Conservation (phyloP, 2,797 vertebrate species). For the Natrix natrix region DNA sequence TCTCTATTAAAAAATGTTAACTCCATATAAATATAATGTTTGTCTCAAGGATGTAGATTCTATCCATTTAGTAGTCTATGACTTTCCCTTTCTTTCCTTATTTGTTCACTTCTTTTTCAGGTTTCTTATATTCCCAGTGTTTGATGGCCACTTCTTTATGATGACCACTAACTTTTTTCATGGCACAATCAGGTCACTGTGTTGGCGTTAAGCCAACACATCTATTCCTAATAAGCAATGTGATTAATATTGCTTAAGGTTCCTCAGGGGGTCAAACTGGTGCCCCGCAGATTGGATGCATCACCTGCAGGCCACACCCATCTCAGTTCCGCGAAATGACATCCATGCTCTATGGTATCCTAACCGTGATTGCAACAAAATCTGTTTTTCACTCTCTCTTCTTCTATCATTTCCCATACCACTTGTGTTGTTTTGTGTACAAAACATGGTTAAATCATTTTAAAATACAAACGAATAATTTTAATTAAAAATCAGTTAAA, state of each 20-base stretch:
- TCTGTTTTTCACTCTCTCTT: neutral
- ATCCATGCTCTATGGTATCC: neutral
- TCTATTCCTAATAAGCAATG: neutral
- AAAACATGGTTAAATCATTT: neutral
- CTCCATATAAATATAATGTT: neutral
- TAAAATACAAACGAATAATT: neutral
- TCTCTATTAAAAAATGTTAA: constrained; percentile 7
- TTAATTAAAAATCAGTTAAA: neutral
- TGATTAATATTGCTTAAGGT: neutral
- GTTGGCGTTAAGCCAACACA: too few relatives aligned
- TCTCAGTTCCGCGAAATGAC: too few relatives aligned
- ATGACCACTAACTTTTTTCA: neutral
- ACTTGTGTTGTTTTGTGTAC: neutral
- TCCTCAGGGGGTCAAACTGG: neutral
- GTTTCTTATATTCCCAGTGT: neutral
- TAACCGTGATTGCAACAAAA: neutral
- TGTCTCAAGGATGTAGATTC: neutral
- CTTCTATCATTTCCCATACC: neutral
- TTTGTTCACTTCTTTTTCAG: neutral
- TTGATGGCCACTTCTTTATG: neutral
- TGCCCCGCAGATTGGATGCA: too few relatives aligned
- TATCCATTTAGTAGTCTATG: neutral
- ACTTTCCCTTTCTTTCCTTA: neutral
- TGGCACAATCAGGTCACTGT: neutral
- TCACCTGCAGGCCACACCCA: too few relatives aligned